Evolutionary conservation across 2,797 vertebrate genomes (phyloP).

Genomic region (Dipus sagitta): DNA sequence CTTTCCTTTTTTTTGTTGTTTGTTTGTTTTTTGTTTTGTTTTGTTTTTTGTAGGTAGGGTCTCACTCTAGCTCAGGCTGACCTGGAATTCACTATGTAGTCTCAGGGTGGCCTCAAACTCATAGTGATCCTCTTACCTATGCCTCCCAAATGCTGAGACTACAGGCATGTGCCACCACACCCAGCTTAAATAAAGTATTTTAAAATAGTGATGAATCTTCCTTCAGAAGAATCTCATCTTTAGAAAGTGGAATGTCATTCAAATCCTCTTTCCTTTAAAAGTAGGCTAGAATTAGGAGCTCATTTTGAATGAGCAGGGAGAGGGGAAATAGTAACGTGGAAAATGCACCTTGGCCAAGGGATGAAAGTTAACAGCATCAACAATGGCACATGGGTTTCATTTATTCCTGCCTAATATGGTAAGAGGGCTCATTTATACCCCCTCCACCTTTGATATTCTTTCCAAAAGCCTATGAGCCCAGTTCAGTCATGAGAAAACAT

Average conservation of each 20-base stretch:
- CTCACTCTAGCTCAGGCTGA: too few relatives aligned
- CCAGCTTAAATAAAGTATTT: too few relatives aligned
- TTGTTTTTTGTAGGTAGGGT: too few relatives aligned
- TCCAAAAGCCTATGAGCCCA: background rate
- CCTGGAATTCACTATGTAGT: too few relatives aligned
- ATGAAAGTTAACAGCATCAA: background rate
- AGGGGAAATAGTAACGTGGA: background rate
- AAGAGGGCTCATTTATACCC: background rate
- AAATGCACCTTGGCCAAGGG: background rate
- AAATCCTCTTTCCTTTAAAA: background rate
- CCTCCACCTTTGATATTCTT: slow-evolving; percentile 33
- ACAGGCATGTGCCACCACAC: too few relatives aligned
- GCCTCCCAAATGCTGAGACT: too few relatives aligned
- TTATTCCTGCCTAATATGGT: background rate
- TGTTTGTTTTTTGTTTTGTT: too few relatives aligned
- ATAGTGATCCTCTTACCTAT: too few relatives aligned
- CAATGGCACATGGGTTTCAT: background rate
- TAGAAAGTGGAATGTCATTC: background rate
- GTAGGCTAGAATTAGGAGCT: background rate
- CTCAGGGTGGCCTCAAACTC: too few relatives aligned
- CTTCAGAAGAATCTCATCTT: background rate
- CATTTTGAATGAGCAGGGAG: background rate
- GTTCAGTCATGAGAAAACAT: slow-evolving; percentile 37
- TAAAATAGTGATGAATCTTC: too few relatives aligned
- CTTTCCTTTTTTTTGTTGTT: too few relatives aligned